Evolutionary conservation across 2,113 vertebrate species (phyloP).

Genomic region (Uria aalge): DNA sequence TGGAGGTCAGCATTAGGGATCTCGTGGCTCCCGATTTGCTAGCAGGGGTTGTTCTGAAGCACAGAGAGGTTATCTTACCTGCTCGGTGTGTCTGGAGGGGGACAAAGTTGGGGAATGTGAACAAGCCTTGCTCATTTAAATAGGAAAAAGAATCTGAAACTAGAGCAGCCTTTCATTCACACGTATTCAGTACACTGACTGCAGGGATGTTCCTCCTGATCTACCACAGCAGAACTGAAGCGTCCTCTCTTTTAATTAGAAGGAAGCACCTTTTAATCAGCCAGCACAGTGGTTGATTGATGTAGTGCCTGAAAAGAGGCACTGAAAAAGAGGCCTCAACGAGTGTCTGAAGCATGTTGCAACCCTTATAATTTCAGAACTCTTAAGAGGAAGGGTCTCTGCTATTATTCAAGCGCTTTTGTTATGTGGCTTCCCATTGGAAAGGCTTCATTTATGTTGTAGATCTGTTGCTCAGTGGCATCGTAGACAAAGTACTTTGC

Average conservation of each 20-base stretch:
- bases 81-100: not conserved
- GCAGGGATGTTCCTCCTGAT: not conserved
- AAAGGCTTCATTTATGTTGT: not conserved
- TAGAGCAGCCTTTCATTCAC: not conserved
- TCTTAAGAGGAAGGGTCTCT: not conserved
- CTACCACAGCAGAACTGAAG: not conserved
- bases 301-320: not conserved
- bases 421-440: not conserved
- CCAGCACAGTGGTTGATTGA: not conserved
- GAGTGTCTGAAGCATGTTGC: not conserved
- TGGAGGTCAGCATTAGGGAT: not conserved
- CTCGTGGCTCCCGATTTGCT: not conserved
- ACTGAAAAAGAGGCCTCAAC: not conserved
- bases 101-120: not conserved
- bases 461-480: not conserved
- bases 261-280: constrained; percentile 33
- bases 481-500: not conserved
- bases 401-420: not conserved
- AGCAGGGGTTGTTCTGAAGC: not conserved
- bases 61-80: not conserved
- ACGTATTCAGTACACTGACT: not conserved
- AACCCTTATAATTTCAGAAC: not conserved
- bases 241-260: not conserved
- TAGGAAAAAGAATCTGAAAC: not conserved
- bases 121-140: not conserved